Evolutionary conservation across 30 jellyfish, hydroid and myxozoan genomes (phyloP), one percentile per base, ranked within the genome.

Genomic region (Chrysaora quinquecirrha): DNA sequence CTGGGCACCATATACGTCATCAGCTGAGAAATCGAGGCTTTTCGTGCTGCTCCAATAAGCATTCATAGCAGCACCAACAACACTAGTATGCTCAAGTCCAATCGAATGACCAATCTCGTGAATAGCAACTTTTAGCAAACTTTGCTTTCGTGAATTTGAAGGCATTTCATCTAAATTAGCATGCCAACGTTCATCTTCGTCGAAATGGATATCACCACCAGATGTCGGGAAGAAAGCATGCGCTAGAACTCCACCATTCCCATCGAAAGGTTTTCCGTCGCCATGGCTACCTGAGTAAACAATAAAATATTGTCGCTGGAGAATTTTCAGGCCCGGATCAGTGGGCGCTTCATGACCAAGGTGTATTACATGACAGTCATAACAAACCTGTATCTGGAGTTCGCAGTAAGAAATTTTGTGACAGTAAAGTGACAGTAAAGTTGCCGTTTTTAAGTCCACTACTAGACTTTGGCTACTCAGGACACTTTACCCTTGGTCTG

Each of bases 171-270:
- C 3, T 29, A 67, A 30, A 4, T 89, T 85, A 11, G 89, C 34
- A 6, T 29, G 83, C 98, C 98, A 93, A 16, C 78, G 34, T 50
- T 93, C 98, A 47, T 84, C 97, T 71, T 93, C 98, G 64, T 93
- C 98, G 48, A 93, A 93, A 62, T 87, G 96, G 7, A 93, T 43
- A 34, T 89, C 95, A 0, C 98, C 98, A 30, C 93, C 93, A n/a
- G n/a, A n/a, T 27, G 78, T 30, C 20, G 98, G 98, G 66, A 48
- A 86, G 64, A 85, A 93, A 3, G 98, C 98, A 75, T 93, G 98
- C 9, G 96, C 98, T 46, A 93, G 83, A 4, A 87, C 94, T 30
- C 79, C 67, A 14, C 89, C 89, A 2, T 85, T 86, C 7, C 98
- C 98, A 62, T 93, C 98, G 78, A 93, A 93, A 14, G 97, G 96